Conservation (phyloP, 2,797 vertebrate genomes). For the Rhinophrynus dorsalis region DNA sequence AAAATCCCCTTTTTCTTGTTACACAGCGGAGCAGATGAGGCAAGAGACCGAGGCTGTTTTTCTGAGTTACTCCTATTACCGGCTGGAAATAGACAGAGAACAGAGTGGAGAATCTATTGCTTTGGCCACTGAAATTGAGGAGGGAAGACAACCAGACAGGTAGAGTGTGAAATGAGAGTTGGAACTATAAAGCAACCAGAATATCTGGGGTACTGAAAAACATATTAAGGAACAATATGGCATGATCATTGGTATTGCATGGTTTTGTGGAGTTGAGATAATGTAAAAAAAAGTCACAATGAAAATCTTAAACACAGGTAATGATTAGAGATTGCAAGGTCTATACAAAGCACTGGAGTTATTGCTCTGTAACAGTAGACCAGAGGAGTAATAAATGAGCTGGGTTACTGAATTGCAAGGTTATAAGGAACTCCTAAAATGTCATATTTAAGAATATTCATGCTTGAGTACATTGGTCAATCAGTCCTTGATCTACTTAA, state of each 20-base stretch:
- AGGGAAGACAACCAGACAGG: conserved; percentile 59
- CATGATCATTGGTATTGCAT: too few species aligned
- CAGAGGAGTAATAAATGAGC: background rate
- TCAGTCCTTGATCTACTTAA: too few species aligned
- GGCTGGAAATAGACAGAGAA: conserved; percentile 66
- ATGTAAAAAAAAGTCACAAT: background rate
- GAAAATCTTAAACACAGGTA: too few species aligned
- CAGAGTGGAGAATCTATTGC: conserved; percentile 57
- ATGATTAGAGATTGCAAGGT: too few species aligned
- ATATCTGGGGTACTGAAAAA: too few species aligned
- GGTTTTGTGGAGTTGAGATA: too few species aligned
- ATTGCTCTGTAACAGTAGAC: background rate
- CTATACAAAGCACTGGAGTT: background rate
- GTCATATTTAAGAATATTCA: too few species aligned
- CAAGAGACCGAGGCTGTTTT: conserved; percentile 70
- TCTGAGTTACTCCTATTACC: conserved; percentile 66
- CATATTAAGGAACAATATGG: too few species aligned
- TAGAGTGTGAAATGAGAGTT: too few species aligned
- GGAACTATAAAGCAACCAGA: too few species aligned
- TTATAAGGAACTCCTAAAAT: too few species aligned
- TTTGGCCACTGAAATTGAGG: conserved; percentile 64
- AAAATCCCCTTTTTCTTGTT: conserved; percentile 21
- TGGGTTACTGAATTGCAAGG: background rate
- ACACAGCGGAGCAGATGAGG: conserved; percentile 65
- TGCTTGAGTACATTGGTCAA: background rate